A percentile compares a stretch with the other conserved stretches of the same genome.
These are phyloP conservation scores for Aproaerema taeniolella DNA, from an alignment of 2,888 invertebrate species.

Conservation along the genomic window DNA sequence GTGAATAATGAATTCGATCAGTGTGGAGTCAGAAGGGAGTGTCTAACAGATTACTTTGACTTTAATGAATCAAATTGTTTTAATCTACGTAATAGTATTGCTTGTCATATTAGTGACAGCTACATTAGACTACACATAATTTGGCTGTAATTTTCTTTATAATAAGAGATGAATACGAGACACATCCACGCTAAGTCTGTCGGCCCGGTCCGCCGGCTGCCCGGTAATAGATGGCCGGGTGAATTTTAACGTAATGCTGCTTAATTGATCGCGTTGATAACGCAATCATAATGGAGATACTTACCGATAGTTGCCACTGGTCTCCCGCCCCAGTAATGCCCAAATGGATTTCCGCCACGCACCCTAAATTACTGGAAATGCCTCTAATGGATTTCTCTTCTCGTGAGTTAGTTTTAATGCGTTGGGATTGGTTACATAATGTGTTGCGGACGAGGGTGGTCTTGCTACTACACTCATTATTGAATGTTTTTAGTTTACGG, in stretches of 20 bases:
- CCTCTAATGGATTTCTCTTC: constrained; percentile 43
- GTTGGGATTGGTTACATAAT: constrained; percentile 30
- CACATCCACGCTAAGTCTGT: too few relatives aligned
- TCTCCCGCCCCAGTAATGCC: constrained; percentile 33
- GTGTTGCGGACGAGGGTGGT: constrained; percentile 24
- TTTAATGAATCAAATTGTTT: constrained; percentile 46
- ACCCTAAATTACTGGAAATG: constrained; percentile 38
- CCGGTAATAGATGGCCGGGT: constrained; percentile 59
- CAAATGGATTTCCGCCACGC: constrained; percentile 48
- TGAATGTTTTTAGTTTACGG: constrained; percentile 3
- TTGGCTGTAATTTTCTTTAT: not conserved
- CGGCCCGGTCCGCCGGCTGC: too few relatives aligned
- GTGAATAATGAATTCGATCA: constrained; percentile 77
- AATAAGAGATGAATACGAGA: too few relatives aligned
- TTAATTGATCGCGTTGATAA: constrained; percentile 68
- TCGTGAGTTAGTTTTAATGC: constrained; percentile 38
- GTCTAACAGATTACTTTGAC: constrained; percentile 54
- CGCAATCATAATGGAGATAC: constrained; percentile 51
- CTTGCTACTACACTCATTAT: constrained; percentile 27
- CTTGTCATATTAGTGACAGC: constrained; percentile 10
- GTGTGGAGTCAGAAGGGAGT: constrained; percentile 55
- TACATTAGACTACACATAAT: not conserved
- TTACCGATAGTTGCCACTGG: constrained; percentile 29
- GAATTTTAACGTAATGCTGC: constrained; percentile 64
- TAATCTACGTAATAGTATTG: too few relatives aligned